phyloP scores from a whole-genome alignment of 2,888 invertebrate species.

The Slavum lentiscoides region DNA sequence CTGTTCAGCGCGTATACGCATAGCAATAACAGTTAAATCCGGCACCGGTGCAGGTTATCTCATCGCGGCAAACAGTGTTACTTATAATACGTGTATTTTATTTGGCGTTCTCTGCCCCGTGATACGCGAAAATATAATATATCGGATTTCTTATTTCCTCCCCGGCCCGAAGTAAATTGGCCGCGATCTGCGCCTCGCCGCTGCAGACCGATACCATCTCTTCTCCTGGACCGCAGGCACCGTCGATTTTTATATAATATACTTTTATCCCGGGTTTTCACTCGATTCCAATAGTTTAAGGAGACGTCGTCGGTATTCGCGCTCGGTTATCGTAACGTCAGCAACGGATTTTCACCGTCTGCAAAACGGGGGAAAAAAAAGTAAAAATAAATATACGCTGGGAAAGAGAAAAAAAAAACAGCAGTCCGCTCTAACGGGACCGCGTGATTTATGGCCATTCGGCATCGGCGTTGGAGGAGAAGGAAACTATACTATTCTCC shows the following conservation, averaged over 20 bases:
- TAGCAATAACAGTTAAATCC: no score
- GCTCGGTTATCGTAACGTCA: background rate
- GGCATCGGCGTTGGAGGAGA: background rate
- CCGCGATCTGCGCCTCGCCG: background rate
- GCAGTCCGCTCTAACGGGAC: constrained; percentile 9
- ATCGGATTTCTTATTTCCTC: background rate
- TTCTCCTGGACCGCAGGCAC: background rate
- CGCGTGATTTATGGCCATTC: constrained; percentile 39
- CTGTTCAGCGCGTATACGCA: no score
- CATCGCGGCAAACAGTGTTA: no score
- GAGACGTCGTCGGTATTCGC: no score
- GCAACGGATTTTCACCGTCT: constrained; percentile 21
- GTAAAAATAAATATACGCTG: constrained; percentile 9
- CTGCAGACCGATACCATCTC: constrained; percentile 14
- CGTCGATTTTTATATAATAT: constrained; percentile 14
- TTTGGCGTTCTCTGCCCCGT: no score
- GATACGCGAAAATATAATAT: background rate
- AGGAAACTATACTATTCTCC: constrained; percentile 14
- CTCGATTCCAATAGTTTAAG: background rate
- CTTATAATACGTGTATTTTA: background rate
- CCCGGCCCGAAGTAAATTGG: background rate
- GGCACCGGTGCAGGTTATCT: background rate
- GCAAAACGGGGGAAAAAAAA: background rate
- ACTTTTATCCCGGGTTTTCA: background rate
- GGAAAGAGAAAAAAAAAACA: constrained; percentile 7